phyloP scores from a whole-genome alignment of 2,888 invertebrate genomes.

The Ariolimax columbianus region DNA sequence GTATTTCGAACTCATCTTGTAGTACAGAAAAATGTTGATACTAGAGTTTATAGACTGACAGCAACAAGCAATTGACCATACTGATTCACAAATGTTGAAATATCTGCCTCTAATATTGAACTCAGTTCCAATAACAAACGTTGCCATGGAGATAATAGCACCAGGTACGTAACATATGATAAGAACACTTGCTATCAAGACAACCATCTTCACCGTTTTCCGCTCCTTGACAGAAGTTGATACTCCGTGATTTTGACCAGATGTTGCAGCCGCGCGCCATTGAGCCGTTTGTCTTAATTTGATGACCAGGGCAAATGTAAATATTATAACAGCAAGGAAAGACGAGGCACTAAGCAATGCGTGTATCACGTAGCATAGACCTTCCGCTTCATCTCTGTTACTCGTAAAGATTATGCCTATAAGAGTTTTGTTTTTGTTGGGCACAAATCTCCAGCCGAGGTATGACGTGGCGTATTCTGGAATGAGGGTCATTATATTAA shows the following conservation, averaged over 20 bases:
- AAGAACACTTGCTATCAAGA: neutral
- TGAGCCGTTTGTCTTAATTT: neutral
- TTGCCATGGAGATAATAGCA: neutral
- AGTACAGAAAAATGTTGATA: neutral
- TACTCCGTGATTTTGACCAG: neutral
- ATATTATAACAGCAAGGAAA: neutral
- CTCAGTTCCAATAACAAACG: neutral
- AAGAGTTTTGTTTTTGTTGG: neutral
- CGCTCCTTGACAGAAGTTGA: neutral
- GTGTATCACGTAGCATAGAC: neutral
- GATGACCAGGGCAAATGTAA: neutral
- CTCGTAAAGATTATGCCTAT: neutral
- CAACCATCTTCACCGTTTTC: conserved; percentile 1
- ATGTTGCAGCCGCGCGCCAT: neutral
- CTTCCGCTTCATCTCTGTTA: neutral
- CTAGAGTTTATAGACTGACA: neutral
- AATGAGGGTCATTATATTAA: neutral
- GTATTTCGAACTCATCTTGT: neutral
- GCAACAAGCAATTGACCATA: neutral
- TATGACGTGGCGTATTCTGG: neutral
- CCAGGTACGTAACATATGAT: conserved; percentile 10
- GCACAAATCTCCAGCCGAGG: neutral
- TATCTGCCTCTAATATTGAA: conserved; percentile 7
- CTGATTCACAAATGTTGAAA: neutral
- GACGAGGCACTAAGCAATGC: neutral